Conservation (phyloP, 2,113 vertebrate species). For the Microtus pennsylvanicus region DNA sequence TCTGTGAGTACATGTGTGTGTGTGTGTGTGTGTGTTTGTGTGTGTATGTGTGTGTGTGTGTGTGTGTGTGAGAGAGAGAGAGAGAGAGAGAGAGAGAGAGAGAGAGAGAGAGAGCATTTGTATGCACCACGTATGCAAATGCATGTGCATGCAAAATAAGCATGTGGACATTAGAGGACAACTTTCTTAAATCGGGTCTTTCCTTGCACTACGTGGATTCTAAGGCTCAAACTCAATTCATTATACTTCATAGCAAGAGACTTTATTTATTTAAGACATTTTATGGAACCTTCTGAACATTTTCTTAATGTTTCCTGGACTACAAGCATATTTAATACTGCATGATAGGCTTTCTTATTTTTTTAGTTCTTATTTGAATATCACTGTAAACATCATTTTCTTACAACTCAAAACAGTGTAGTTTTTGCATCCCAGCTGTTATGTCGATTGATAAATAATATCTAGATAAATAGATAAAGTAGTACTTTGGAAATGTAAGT, state of each 20-base stretch:
- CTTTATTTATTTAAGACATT: neutral
- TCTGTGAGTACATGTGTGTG: neutral
- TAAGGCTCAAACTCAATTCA: neutral
- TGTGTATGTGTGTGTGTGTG: no score
- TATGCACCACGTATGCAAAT: no score
- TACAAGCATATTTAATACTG: neutral
- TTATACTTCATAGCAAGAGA: neutral
- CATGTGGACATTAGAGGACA: neutral
- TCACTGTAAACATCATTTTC: neutral
- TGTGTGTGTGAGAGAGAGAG: no score
- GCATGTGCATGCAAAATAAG: neutral
- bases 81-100: no score
- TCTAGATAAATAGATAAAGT: neutral
- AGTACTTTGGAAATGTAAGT: neutral
- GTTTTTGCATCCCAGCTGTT: neutral
- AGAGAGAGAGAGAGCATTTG: neutral
- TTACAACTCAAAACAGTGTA: neutral
- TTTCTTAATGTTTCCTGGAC: neutral
- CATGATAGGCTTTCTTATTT: neutral
- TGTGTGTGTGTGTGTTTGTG: neutral
- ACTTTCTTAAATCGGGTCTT: no score
- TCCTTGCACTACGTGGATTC: neutral
- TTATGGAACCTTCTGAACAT: neutral
- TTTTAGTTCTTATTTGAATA: neutral
- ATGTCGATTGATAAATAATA: neutral